Evolutionary conservation across 2,797 vertebrate species (phyloP), one percentile per base, ranked within the genome.

Genomic region (Falco rusticolus): DNA sequence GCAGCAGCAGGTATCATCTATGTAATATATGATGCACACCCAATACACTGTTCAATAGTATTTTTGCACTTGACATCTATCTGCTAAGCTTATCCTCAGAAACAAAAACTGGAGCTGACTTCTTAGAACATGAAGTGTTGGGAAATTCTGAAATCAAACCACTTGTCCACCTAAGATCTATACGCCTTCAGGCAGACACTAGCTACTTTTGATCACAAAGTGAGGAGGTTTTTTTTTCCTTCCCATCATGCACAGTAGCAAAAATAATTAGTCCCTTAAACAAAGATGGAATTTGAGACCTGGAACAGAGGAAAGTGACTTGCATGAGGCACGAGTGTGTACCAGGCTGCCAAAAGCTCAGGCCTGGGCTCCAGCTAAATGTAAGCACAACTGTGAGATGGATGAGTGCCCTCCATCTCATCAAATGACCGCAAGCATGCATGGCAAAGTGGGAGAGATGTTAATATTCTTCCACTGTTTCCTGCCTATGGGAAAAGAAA

Each of bases 381-480:
- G 71, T 34, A 17, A 68, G 45, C 65, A n/a, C 14, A 41, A 7
- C 2, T 4, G 21, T 12, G 56, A 61, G 65, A 69, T 1, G 25
- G 41, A n/a, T 1, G 17, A 2, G 26, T 0, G 3, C 11, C 54
- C 54, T 51, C 45, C 60, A 25, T 9, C 51, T 29, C 61, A 26
- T 7, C 56, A 25, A 56, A 10, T 2, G 18, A 31, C 77, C 85
- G n/a, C 2, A 13, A 8, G 16, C 7, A 34, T 0, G 2, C 3
- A 29, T 0, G 4, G 59, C 21, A 16, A 79, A 69, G 71, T 10
- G n/a, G 26, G 28, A 83, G 59, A 60, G n/a, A 48, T 10, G 15
- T 8, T 28, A 25, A 13, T 22, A 22, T 21, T 80, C 41, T 75
- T 64, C n/a, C 56, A 48, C 43, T 1, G 0, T 71, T 85, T 85